phyloP scores from a whole-genome alignment of 30 jellyfish, hydroid and myxozoan species.

The Pseudorhiza aurosa region DNA sequence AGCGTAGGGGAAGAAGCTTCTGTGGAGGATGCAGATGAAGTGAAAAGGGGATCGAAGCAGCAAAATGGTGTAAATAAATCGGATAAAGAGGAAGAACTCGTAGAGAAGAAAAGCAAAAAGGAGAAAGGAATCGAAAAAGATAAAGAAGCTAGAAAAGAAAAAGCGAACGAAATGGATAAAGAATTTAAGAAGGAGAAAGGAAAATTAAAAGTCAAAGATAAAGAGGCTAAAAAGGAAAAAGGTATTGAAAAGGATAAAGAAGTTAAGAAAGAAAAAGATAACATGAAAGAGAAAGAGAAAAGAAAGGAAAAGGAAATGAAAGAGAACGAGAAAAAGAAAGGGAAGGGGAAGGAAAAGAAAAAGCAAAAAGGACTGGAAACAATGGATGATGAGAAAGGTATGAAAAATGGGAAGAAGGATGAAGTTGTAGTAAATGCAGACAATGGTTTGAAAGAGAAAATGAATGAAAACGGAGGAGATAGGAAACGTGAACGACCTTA shows the following conservation, averaged over 20 bases:
- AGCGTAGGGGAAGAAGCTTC: neutral
- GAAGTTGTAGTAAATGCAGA: neutral
- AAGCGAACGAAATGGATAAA: neutral
- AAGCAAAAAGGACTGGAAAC: conserved; percentile 2
- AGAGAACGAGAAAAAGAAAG: neutral
- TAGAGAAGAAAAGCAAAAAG: neutral
- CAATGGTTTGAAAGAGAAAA: neutral
- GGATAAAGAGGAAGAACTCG: neutral
- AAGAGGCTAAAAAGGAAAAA: neutral
- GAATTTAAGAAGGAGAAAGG: neutral
- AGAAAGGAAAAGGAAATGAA: neutral
- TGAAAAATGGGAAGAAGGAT: neutral
- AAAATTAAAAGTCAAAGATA: neutral
- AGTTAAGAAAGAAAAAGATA: neutral
- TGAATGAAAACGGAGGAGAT: neutral
- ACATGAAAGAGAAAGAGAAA: neutral
- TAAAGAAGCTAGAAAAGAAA: neutral
- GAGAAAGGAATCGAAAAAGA: conserved; percentile 2
- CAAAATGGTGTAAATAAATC: too few relatives aligned
- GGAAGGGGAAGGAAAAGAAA: neutral
- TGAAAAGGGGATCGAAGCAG: neutral
- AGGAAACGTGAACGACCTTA: neutral
- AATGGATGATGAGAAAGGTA: neutral
- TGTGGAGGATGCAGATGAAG: neutral
- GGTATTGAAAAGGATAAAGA: neutral